Conservation (phyloP, 2,797 vertebrate genomes). For the Acanthornis magna region DNA sequence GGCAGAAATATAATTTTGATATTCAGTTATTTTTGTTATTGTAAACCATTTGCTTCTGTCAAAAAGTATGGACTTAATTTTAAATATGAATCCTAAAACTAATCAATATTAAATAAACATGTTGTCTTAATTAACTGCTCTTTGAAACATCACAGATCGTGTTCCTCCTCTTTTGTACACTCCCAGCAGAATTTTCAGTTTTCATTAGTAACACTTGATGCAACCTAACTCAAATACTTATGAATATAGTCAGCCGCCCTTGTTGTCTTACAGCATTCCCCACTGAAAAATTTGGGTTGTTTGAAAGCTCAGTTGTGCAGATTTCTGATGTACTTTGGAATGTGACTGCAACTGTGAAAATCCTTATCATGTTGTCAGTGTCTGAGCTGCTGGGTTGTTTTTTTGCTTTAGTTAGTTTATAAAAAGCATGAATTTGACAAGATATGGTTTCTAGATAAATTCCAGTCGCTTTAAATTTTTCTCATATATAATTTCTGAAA, state of each 20-base stretch:
- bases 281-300: slow-evolving; percentile 50
- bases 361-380: slow-evolving; percentile 25
- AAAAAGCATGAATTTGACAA: slow-evolving; percentile 19
- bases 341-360: slow-evolving; percentile 35
- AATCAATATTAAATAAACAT: slow-evolving; percentile 63
- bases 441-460: neutral
- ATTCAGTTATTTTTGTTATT: neutral
- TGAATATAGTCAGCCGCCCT: slow-evolving; percentile 33
- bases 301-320: slow-evolving; percentile 42
- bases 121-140: slow-evolving; percentile 62
- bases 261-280: slow-evolving; percentile 44
- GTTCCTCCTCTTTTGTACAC: slow-evolving; percentile 36
- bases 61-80: neutral
- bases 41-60: neutral
- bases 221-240: slow-evolving; percentile 44
- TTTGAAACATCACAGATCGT: slow-evolving; percentile 49
- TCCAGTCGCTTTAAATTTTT: neutral
- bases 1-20: neutral
- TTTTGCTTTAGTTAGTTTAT: slow-evolving; percentile 28
- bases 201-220: slow-evolving; percentile 57
- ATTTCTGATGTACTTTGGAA: slow-evolving; percentile 46
- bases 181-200: slow-evolving; percentile 53
- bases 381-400: neutral
- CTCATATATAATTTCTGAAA: neutral
- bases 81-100: slow-evolving; percentile 32